Percentiles rank a stretch among this genome's conserved stretches.
Evolutionary conservation across 2,888 invertebrate species (phyloP).

Genomic region (Cerastoderma edule): DNA sequence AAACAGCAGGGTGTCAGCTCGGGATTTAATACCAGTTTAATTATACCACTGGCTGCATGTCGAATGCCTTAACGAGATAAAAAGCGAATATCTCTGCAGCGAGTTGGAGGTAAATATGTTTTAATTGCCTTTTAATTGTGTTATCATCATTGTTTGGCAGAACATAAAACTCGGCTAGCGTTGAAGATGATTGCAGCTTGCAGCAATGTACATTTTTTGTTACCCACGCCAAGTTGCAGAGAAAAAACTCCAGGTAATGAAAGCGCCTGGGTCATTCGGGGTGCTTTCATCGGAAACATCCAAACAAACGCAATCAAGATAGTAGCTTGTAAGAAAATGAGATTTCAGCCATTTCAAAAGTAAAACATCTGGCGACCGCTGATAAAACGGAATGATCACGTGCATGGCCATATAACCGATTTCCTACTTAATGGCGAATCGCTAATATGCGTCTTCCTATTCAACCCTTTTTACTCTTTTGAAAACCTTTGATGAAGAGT

Average conservation of each 20-base stretch:
- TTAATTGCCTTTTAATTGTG: constrained; percentile 22
- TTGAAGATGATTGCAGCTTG: constrained; percentile 19
- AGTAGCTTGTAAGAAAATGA: constrained; percentile 19
- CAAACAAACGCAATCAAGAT: constrained; percentile 22
- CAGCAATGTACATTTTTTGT: constrained; percentile 4
- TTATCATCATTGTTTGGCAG: constrained; percentile 28
- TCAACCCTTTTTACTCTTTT: background rate
- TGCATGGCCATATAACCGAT: background rate
- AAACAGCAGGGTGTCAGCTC: constrained; percentile 19
- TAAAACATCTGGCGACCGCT: constrained; percentile 12
- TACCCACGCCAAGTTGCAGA: constrained; percentile 10
- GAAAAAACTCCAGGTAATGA: constrained; percentile 13
- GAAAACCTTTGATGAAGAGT: no score
- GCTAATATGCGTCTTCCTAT: background rate
- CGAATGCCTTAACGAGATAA: constrained; percentile 23
- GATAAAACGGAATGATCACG: constrained; percentile 7
- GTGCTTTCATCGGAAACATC: constrained; percentile 12
- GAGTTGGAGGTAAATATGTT: constrained; percentile 22
- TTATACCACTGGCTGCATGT: constrained; percentile 20
- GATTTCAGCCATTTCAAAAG: constrained; percentile 13
- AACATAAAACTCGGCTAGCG: constrained; percentile 9
- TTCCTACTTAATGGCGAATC: background rate
- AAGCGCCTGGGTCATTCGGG: constrained; percentile 11
- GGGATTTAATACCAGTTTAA: constrained; percentile 22
- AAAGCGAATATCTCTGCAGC: constrained; percentile 18